These are phyloP conservation scores for Neotragus moschatus DNA, from an alignment of 2,113 vertebrate genomes.

Conservation along the genomic window DNA sequence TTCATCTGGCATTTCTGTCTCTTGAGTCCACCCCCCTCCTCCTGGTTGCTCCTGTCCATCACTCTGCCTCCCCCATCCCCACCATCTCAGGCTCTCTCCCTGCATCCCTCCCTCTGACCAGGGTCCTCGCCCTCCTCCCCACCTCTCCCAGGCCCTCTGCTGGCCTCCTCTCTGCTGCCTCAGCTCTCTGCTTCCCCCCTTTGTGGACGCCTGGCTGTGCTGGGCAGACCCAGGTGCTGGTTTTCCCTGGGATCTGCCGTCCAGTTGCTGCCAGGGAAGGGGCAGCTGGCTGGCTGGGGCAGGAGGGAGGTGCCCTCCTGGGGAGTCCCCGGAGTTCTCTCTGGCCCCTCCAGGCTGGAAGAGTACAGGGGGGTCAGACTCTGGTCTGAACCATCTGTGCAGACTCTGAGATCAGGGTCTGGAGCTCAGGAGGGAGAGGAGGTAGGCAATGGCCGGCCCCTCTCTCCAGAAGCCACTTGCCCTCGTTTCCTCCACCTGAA, in stretches of 20 bases:
- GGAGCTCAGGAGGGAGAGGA: not conserved
- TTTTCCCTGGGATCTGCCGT: constrained; percentile 47
- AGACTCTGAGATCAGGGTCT: constrained; percentile 5
- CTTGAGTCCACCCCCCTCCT: not conserved
- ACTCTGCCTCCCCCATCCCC: not conserved
- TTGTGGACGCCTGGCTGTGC: not conserved
- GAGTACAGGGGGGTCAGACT: not conserved
- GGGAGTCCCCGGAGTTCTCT: constrained; percentile 12
- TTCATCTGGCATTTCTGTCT: not conserved
- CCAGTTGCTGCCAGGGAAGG: constrained; percentile 58
- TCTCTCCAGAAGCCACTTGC: not conserved
- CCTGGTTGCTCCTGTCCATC: not conserved
- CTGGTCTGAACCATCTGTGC: constrained; percentile 70
- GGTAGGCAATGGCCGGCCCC: not conserved
- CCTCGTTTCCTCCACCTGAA: not conserved
- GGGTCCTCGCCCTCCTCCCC: not conserved
- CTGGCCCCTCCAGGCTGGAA: constrained; percentile 49
- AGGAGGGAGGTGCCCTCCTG: constrained; percentile 51
- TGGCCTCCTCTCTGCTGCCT: not conserved
- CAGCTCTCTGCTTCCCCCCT: not conserved
- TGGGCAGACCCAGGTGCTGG: constrained; percentile 22
- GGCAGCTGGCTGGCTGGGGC: constrained; percentile 60
- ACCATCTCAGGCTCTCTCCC: not conserved
- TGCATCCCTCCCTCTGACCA: not conserved
- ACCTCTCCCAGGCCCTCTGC: constrained; percentile 28